Percentiles rank a stretch among this genome's conserved stretches.
These are phyloP conservation scores for Apotomis turbidana DNA, from an alignment of 2,888 invertebrate genomes.

Conservation along the genomic window DNA sequence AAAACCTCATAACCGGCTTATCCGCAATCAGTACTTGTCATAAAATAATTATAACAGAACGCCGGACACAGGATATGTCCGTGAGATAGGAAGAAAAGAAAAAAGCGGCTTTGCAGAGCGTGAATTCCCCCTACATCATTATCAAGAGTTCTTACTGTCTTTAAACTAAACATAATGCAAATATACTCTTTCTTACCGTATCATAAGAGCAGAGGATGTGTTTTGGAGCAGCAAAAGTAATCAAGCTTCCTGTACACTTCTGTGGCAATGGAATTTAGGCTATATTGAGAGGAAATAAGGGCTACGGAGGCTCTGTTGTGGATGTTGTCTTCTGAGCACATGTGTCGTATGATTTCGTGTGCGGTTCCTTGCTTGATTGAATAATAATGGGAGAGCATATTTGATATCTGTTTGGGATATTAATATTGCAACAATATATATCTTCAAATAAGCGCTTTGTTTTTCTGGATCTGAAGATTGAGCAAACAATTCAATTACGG, in stretches of 20 bases:
- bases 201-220: neutral
- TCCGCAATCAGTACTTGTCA: conserved; percentile 26
- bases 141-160: neutral
- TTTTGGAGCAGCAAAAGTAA: neutral
- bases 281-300: neutral
- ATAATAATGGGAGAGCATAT: neutral
- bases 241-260: neutral
- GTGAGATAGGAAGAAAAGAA: conserved; percentile 22
- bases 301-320: neutral
- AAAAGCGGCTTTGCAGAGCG: conserved; percentile 14
- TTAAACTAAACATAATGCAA: neutral
- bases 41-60: conserved; percentile 22
- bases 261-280: neutral
- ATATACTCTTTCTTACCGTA: neutral
- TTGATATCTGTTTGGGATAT: neutral
- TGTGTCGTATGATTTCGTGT: neutral
- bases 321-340: neutral
- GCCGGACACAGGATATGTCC: conserved; percentile 28
- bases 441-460: neutral
- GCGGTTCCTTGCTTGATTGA: conserved; percentile 10
- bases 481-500: no score
- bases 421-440: neutral
- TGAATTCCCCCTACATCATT: conserved; percentile 5
- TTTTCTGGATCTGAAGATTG: no score
- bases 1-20: conserved; percentile 13